Conservation (phyloP, 2,888 invertebrate genomes). For the Plagiodera versicolora region DNA sequence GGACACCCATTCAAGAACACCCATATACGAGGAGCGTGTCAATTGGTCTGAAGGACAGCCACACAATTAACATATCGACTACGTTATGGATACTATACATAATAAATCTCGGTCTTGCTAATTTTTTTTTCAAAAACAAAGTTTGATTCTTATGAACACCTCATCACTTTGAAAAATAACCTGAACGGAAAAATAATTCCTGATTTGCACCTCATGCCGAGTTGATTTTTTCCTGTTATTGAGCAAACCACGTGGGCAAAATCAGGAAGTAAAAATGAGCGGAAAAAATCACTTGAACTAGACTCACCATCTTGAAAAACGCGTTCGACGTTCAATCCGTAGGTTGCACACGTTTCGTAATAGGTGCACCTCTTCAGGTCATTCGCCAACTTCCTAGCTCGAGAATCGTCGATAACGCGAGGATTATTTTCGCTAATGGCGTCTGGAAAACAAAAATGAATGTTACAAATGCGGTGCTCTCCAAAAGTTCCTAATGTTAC, state of each 20-base stretch:
- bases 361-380: conserved; percentile 94
- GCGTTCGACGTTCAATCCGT: conserved; percentile 95
- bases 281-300: not conserved
- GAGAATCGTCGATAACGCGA: conserved; percentile 91
- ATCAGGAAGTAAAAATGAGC: not conserved
- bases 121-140: too few relatives aligned
- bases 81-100: not conserved
- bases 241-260: conserved; percentile 6
- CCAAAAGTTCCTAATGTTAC: too few relatives aligned
- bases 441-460: conserved; percentile 70
- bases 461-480: too few relatives aligned
- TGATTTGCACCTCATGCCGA: not conserved
- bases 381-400: conserved; percentile 90
- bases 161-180: too few relatives aligned
- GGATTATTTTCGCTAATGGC: conserved; percentile 96
- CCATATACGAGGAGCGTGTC: not conserved
- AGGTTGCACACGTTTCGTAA: conserved; percentile 98
- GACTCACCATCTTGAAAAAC: conserved; percentile 97
- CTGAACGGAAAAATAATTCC: too few relatives aligned
- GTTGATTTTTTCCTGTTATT: not conserved
- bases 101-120: not conserved
- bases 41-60: not conserved
- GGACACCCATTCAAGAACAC: not conserved
- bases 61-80: too few relatives aligned
- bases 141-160: too few relatives aligned